These are phyloP conservation scores for Prionchulus punctatus DNA, from an alignment of 2,888 invertebrate genomes.

Conservation along the genomic window DNA sequence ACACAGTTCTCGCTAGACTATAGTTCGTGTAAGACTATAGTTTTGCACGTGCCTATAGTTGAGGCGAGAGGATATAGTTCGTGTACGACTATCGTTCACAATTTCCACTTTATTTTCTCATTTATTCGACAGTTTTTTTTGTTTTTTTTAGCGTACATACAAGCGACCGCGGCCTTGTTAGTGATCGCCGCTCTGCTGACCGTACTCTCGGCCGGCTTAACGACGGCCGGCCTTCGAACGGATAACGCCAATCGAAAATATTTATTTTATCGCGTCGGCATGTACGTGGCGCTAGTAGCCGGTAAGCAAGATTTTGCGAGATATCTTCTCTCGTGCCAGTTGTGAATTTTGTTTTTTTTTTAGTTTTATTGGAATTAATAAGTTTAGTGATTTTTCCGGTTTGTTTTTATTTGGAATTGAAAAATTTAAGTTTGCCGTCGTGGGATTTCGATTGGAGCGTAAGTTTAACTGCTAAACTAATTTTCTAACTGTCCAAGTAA, in stretches of 20 bases:
- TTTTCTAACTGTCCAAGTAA: no score
- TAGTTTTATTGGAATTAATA: not conserved
- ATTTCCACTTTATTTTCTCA: no score
- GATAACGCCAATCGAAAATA: not conserved
- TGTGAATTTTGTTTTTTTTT: not conserved
- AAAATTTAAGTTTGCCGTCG: not conserved
- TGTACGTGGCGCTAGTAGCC: not conserved
- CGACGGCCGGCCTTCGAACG: not conserved
- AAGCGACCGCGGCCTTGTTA: not conserved
- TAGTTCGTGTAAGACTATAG: no score
- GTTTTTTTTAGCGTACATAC: not conserved
- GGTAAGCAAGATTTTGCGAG: not conserved
- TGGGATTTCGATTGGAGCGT: not conserved
- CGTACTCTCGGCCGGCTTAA: not conserved
- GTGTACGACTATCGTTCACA: no score
- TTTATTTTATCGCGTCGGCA: not conserved
- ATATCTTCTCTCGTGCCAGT: not conserved
- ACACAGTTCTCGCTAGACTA: no score
- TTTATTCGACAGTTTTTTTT: no score
- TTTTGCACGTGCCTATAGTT: no score
- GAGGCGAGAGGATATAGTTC: no score
- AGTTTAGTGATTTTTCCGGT: not conserved
- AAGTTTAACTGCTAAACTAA: no score
- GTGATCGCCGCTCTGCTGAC: not conserved
- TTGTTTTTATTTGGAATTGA: slow-evolving; percentile 3